Evolutionary conservation across 2,888 invertebrate species (phyloP).

Genomic region (Tipula helvola): DNA sequence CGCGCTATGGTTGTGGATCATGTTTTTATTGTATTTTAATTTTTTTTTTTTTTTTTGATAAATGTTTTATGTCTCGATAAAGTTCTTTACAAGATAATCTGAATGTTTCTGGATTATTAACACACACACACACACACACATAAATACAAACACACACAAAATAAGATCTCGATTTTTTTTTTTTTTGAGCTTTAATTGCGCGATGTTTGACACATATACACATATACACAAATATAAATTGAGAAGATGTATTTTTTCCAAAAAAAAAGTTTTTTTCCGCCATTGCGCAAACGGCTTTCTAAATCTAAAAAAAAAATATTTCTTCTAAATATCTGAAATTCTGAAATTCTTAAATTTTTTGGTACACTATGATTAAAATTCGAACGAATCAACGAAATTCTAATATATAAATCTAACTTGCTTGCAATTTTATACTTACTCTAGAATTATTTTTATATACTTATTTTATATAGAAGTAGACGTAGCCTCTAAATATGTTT

Average conservation of each 20-base stretch:
- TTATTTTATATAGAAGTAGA: not conserved
- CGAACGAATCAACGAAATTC: not conserved
- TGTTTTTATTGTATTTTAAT: slow-evolving; percentile 1
- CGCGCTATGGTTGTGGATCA: slow-evolving; percentile 11
- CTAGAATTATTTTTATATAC: not conserved
- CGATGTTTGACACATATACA: not conserved
- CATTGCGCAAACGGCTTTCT: not conserved
- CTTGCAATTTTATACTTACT: not conserved
- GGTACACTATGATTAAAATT: slow-evolving; percentile 6
- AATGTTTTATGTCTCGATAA: not conserved
- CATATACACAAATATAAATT: not conserved
- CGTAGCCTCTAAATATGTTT: not conserved
- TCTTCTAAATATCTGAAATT: not conserved
- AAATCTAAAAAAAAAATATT: not conserved
- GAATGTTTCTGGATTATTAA: not conserved
- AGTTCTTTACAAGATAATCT: not conserved
- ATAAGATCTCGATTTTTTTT: not conserved
- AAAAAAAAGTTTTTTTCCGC: not conserved
- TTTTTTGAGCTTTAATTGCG: not conserved
- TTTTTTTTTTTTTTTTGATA: not conserved
- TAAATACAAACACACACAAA: too few relatives aligned
- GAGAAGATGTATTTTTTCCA: not conserved
- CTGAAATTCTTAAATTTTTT: too few relatives aligned
- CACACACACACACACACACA: not conserved
- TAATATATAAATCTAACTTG: slow-evolving; percentile 5